Percentiles rank a stretch among this genome's conserved stretches.
Evolutionary conservation across 2,113 vertebrate species (phyloP).

Genomic region (Macrotis lagotis): DNA sequence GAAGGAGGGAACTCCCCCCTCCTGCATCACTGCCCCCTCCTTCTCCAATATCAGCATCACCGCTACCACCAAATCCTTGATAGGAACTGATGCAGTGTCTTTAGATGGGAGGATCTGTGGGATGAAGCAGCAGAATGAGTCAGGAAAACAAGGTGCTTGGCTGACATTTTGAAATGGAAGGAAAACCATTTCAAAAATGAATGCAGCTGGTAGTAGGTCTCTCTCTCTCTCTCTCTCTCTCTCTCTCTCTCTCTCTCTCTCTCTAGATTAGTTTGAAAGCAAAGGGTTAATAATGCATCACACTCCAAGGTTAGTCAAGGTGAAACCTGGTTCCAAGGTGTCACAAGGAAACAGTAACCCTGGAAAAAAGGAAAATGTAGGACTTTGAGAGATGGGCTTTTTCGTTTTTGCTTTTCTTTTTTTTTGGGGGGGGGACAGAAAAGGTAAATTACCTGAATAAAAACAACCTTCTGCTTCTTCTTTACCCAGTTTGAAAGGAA

Average conservation of each 20-base stretch:
- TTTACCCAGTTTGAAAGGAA: conserved; percentile 23
- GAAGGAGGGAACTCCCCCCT: conserved; percentile 55
- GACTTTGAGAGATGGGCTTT: not conserved
- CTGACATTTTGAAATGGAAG: conserved; percentile 77
- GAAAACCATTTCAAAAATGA: not conserved
- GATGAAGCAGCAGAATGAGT: conserved; percentile 61
- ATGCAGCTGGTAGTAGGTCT: not conserved
- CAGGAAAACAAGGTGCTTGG: conserved; percentile 67
- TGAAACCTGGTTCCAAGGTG: conserved; percentile 78
- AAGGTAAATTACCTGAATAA: not conserved
- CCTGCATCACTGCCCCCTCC: conserved; percentile 62
- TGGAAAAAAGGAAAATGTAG: conserved; percentile 15
- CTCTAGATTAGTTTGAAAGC: not conserved
- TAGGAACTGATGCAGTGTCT: not conserved
- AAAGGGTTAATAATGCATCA: conserved; percentile 95
- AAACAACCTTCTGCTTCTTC: conserved; percentile 59
- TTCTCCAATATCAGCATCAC: conserved; percentile 10
- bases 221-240: no score
- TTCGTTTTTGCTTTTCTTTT: not conserved
- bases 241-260: no score
- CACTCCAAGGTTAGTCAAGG: conserved; percentile 94
- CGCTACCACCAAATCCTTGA: conserved; percentile 19
- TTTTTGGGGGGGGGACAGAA: not conserved
- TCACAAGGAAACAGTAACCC: conserved; percentile 64
- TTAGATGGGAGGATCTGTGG: conserved; percentile 45